Percentiles rank a stretch among this genome's conserved stretches.
Conservation (phyloP, 2,113 vertebrate species). For the Panurus biarmicus region DNA sequence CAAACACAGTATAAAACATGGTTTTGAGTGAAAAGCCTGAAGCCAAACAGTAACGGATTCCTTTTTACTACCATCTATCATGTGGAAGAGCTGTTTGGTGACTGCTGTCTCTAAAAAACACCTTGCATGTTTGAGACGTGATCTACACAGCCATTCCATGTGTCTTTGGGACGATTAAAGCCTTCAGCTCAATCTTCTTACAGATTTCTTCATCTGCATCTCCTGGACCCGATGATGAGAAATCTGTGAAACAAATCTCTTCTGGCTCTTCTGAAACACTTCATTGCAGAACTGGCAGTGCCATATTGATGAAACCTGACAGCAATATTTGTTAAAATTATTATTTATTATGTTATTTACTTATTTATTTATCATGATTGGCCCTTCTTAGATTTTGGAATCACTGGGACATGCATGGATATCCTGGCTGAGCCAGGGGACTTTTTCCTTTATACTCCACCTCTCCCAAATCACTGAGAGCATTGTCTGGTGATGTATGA, state of each 20-base stretch:
- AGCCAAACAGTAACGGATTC: background rate
- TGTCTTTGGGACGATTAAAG: constrained; percentile 12
- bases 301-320: background rate
- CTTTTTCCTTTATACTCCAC: background rate
- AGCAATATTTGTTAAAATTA: background rate
- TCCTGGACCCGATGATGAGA: background rate
- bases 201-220: background rate
- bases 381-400: background rate
- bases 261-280: background rate
- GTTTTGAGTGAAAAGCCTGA: background rate
- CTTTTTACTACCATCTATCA: background rate
- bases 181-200: background rate
- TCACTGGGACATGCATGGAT: background rate
- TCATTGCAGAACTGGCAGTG: background rate
- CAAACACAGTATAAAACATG: background rate
- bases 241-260: background rate
- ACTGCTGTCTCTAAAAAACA: background rate
- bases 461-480: background rate
- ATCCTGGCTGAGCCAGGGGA: background rate
- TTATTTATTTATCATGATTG: background rate
- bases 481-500: background rate
- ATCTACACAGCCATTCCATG: background rate
- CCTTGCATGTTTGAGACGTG: background rate
- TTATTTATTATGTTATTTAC: background rate
- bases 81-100: background rate